Evolutionary conservation across 2,888 invertebrate species (phyloP).

Genomic region (Molanna angustata): DNA sequence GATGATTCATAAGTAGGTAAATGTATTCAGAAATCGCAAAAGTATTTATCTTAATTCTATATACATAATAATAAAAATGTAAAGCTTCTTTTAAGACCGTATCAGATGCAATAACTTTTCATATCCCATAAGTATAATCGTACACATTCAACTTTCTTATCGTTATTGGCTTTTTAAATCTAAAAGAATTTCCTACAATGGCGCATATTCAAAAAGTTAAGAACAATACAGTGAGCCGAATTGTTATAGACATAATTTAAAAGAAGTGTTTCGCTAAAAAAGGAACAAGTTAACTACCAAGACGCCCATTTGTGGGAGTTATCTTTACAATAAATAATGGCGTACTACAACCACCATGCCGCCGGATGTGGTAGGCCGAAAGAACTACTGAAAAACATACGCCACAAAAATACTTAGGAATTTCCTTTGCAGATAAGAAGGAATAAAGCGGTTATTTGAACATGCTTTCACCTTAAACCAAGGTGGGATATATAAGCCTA

Average conservation of each 20-base stretch:
- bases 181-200: no score
- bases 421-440: conserved; percentile 10
- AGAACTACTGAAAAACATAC: conserved; percentile 8
- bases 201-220: background rate
- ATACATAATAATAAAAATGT: no score
- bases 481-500: background rate
- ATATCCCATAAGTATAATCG: no score
- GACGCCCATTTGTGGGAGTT: conserved; percentile 13
- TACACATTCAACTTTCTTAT: no score
- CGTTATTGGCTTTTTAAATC: no score
- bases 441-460: conserved; percentile 14
- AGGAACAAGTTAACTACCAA: conserved; percentile 9
- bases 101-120: no score
- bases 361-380: conserved; percentile 2
- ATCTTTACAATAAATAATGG: conserved; percentile 15
- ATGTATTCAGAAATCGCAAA: no score
- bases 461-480: conserved; percentile 1
- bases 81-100: no score
- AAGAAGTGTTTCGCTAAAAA: conserved; percentile 7
- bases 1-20: no score
- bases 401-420: conserved; percentile 6
- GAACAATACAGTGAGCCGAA: background rate
- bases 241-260: background rate
- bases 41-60: no score
- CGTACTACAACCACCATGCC: conserved; percentile 2